These are phyloP conservation scores for Jordanella pulchra DNA, from an alignment of 2,797 vertebrate genomes.

Conservation along the genomic window DNA sequence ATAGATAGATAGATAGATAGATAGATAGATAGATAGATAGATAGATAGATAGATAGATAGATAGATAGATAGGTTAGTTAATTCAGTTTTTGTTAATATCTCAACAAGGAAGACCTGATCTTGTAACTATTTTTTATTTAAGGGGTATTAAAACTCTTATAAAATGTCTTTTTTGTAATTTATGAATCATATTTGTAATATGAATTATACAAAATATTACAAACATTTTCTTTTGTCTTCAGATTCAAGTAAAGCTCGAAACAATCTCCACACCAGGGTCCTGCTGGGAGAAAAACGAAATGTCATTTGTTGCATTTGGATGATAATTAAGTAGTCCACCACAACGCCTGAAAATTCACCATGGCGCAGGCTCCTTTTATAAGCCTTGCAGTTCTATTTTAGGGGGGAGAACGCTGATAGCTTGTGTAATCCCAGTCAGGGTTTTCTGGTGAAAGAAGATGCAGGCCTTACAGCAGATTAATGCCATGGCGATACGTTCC, in stretches of 20 bases:
- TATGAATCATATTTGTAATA: background rate
- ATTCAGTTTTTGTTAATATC: background rate
- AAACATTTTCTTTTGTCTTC: background rate
- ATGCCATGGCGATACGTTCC: conserved; percentile 75
- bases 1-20: too few species aligned
- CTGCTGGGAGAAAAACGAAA: conserved; percentile 3
- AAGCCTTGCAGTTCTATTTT: conserved; percentile 58
- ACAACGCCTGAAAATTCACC: conserved; percentile 45
- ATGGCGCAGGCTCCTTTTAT: conserved; percentile 38
- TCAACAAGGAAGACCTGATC: background rate
- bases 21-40: too few species aligned
- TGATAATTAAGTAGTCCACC: conserved; percentile 48
- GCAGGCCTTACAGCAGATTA: conserved; percentile 74
- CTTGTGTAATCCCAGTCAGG: conserved; percentile 70
- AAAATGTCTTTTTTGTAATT: background rate
- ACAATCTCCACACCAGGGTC: background rate
- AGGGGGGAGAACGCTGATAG: conserved; percentile 48
- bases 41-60: too few species aligned
- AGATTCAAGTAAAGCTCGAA: conserved; percentile 25
- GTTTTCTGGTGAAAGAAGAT: conserved; percentile 67
- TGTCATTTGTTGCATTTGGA: conserved; percentile 20
- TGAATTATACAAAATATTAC: background rate
- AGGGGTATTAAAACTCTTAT: background rate
- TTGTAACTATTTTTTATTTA: background rate
- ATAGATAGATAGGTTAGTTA: background rate